Base-by-base conservation (phyloP, 2,888 invertebrate species). In the Conistra vaccinii region DNA sequence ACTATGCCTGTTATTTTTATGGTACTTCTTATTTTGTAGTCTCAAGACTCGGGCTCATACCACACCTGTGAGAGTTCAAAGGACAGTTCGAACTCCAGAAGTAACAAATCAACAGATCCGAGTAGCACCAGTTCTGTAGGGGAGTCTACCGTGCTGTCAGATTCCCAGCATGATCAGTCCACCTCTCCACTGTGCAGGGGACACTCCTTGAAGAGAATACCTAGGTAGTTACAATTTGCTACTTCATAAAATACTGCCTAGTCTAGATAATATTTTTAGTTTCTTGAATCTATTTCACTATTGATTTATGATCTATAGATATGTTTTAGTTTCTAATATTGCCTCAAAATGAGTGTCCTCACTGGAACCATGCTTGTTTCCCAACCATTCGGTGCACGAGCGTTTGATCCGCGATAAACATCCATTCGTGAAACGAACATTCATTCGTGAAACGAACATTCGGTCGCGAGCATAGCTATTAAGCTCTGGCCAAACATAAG, bases 161-260 rank as follows among this genome's bases (percentile, higher is more conserved):
- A 97, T 85, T 94, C 96, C 2, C 97, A 97, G 76, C 96, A 96
- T 83, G 97, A 97, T 85, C 95, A 97, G 69, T 97, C 97, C 7
- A 96, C 97, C 81, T 97, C 95, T 85, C 97, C 95, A 88, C 92
- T 97, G 7, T 97, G 97, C 87, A 96, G 97, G 92, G 94, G 95
- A 35, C 95, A 95, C 71, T 94, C 96, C 39, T 89, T 96, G 69
- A 96, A 96, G 81, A 93, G 96, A 84, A 96, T 96, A 91, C 96
- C 96, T 4, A 96, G 96, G 96, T 96, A 91, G 73, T n/a, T 29
- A 42, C 14, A 58, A 23, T 2, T n/a, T 3, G 32, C 17, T 48
- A 26, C 9, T 32, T 17, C 10, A 7, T 39, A 23, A 29, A 51
- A n/a, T 42, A 42, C 14, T 23, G 23, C 55, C 29, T 29, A 23